Base-by-base conservation (phyloP, 1,140 invertebrate genomes). In the Plectrocnemia conspersa region DNA sequence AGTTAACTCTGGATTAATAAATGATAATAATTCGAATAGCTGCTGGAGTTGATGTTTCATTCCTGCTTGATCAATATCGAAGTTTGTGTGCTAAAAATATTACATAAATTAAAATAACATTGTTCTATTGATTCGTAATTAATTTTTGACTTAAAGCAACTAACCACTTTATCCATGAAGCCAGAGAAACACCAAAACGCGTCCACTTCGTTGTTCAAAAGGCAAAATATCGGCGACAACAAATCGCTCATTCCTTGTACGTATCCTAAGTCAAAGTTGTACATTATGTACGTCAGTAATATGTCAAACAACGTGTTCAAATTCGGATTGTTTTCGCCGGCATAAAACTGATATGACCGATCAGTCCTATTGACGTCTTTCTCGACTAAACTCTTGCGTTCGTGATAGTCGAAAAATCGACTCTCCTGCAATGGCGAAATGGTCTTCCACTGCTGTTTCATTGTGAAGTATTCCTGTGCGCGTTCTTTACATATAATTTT, bases 131-230 rank as follows among this genome's bases (percentile, higher is more conserved):
- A 10, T 0, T 50, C 0, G 45, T 45, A n/a, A n/a, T n/a, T n/a
- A n/a, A n/a, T n/a, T n/a, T n/a, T n/a, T n/a, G n/a, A n/a, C n/a
- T 24, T 58, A 36, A 18, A 48, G 40, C 56, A n/a, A 79, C 78
- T 82, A 72, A 94, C 92, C 68, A 97, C 85, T 78, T 83, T 84
- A 50, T 98, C 84, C 93, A 99, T 98, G 58, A 98, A 93, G n/a
- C 93, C 93, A 45, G 93, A 93, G 75, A 99, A 99, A 72, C 93
- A 97, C 97, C 97, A 99, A 79, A 99, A 99, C 1, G 93, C 85
- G 71, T 98, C 93, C 3, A 92, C 85, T 77, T 98, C 95, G 69
- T 92, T 88, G 52, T 90, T 81, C 78, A 96, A 82, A 10, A 98
- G 79, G 66, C 89, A 84, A 23, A 98, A 75, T 61, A 99, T 86